Evolutionary conservation across 2,797 vertebrate genomes (phyloP).

Genomic region (Oryzias sinensis): DNA sequence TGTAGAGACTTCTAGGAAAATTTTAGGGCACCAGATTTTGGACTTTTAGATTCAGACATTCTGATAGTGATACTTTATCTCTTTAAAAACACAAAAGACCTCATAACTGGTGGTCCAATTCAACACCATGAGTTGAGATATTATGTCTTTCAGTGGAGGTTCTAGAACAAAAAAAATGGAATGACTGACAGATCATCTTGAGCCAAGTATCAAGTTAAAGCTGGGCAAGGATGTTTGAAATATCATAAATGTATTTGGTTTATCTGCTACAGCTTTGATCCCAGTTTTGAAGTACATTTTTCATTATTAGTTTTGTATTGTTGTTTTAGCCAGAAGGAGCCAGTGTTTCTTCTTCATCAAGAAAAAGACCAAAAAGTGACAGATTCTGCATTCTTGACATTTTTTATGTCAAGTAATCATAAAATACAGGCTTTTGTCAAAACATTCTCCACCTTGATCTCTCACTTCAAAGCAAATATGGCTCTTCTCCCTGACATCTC

Average conservation of each 20-base stretch:
- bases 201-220: background rate
- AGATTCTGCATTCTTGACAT: constrained; percentile 19
- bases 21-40: no score
- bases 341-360: constrained; percentile 6
- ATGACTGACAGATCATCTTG: constrained; percentile 5
- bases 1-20: no score
- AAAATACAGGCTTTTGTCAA: constrained; percentile 41
- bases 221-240: background rate
- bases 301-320: no score
- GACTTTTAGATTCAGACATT: no score
- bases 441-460: constrained; percentile 35
- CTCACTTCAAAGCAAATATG: constrained; percentile 38
- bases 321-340: background rate
- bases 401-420: constrained; percentile 32
- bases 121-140: constrained; percentile 1
- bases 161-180: constrained; percentile 4
- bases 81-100: no score
- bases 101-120: background rate
- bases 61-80: no score
- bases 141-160: constrained; percentile 11
- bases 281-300: background rate
- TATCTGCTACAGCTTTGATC: background rate
- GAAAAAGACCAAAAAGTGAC: constrained; percentile 2
- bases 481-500: constrained; percentile 35
- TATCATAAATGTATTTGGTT: constrained; percentile 1